phyloP scores from a whole-genome alignment of 2,113 vertebrate genomes.

The Ailuropoda melanoleuca region DNA sequence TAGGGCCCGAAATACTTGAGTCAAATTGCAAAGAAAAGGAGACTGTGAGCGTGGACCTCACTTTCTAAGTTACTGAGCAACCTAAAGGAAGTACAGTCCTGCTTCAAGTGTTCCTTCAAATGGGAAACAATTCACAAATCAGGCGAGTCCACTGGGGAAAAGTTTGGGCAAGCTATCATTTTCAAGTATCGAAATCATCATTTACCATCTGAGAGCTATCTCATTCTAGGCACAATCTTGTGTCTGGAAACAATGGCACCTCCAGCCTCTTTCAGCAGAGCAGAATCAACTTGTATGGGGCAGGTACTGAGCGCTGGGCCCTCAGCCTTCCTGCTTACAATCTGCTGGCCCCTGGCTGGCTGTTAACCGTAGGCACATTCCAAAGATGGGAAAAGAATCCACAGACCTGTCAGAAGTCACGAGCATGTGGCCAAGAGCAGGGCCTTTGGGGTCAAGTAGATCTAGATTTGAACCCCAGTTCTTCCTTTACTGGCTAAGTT shows the following conservation, averaged over 20 bases:
- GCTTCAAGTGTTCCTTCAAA: background rate
- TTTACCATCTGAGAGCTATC: background rate
- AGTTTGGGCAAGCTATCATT: background rate
- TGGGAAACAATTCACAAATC: background rate
- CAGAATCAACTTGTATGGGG: background rate
- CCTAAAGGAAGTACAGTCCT: background rate
- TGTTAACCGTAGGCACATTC: background rate
- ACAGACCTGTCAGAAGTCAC: background rate
- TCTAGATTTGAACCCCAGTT: background rate
- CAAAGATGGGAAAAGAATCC: background rate
- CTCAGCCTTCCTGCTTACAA: fast-evolving
- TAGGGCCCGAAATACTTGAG: background rate
- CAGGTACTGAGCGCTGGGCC: too few relatives aligned
- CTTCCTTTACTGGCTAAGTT: background rate
- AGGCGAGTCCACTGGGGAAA: background rate
- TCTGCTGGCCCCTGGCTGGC: too few relatives aligned
- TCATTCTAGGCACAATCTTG: background rate
- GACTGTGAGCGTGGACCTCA: background rate
- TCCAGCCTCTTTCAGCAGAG: background rate
- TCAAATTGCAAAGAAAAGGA: background rate
- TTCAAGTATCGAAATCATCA: background rate
- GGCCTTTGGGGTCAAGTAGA: background rate
- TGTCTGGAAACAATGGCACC: background rate
- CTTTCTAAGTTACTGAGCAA: background rate
- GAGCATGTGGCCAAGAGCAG: background rate